phyloP scores from a whole-genome alignment of 2,888 invertebrate species.

The Hedya salicella region DNA sequence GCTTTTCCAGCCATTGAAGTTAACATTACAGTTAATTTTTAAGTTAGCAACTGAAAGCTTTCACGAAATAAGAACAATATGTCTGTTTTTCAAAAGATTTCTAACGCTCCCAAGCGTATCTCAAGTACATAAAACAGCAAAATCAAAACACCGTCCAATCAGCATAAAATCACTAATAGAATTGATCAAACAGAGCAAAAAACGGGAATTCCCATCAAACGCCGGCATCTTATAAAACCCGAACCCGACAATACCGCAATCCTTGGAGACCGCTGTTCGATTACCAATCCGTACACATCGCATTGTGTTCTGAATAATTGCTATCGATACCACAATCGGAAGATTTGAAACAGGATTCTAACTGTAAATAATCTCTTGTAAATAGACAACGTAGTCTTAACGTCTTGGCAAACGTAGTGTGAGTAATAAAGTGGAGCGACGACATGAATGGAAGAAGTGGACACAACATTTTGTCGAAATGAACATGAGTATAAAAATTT shows the following conservation, averaged over 20 bases:
- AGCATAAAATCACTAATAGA: slow-evolving; percentile 16
- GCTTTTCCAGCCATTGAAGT: too few species aligned
- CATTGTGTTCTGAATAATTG: slow-evolving; percentile 52
- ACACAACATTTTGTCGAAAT: too few species aligned
- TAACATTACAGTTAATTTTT: too few species aligned
- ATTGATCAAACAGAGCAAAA: slow-evolving; percentile 11
- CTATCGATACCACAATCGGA: slow-evolving; percentile 33
- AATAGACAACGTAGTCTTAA: too few species aligned
- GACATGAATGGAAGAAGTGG: too few species aligned
- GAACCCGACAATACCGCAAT: slow-evolving; percentile 39
- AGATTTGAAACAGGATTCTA: neutral
- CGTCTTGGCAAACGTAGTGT: too few species aligned
- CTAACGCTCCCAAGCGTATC: neutral
- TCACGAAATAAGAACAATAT: too few species aligned
- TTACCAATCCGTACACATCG: slow-evolving; percentile 49
- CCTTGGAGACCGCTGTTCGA: slow-evolving; percentile 48
- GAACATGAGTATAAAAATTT: too few species aligned
- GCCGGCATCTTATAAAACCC: slow-evolving; percentile 22
- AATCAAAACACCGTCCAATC: slow-evolving; percentile 10
- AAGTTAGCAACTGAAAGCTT: too few species aligned
- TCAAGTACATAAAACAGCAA: neutral
- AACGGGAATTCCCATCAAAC: neutral
- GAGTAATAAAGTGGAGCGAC: too few species aligned
- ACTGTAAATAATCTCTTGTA: neutral
- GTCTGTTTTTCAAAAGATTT: neutral